These are phyloP conservation scores for Philopedon plagiatum DNA, from an alignment of 2,888 invertebrate species.

Conservation along the genomic window DNA sequence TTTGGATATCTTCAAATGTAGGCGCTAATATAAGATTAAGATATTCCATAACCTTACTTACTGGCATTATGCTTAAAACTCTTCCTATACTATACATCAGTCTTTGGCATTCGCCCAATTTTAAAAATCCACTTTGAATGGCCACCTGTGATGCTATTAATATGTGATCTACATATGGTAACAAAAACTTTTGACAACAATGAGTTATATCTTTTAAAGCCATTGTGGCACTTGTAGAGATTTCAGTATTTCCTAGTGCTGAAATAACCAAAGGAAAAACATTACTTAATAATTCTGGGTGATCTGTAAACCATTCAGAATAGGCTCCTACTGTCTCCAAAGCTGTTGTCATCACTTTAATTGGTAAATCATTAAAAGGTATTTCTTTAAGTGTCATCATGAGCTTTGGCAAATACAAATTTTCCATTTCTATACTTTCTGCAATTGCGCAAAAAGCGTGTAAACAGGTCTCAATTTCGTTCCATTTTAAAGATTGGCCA, in stretches of 20 bases:
- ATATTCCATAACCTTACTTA: slow-evolving; percentile 77
- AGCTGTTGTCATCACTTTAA: slow-evolving; percentile 79
- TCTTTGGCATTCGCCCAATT: slow-evolving; percentile 79
- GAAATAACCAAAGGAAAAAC: slow-evolving; percentile 79
- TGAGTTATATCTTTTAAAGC: slow-evolving; percentile 90
- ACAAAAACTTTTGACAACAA: slow-evolving; percentile 83
- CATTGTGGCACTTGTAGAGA: slow-evolving; percentile 86
- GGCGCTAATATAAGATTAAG: slow-evolving; percentile 80
- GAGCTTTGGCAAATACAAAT: slow-evolving; percentile 73
- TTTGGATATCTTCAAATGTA: slow-evolving; percentile 75
- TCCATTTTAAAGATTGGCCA: slow-evolving; percentile 68
- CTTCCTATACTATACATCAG: slow-evolving; percentile 85
- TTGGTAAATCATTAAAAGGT: slow-evolving; percentile 74
- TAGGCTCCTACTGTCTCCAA: slow-evolving; percentile 86
- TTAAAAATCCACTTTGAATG: slow-evolving; percentile 72
- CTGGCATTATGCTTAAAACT: slow-evolving; percentile 78
- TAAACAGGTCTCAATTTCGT: slow-evolving; percentile 76
- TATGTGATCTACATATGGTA: slow-evolving; percentile 83
- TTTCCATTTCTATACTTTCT: slow-evolving; percentile 74
- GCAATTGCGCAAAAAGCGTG: slow-evolving; percentile 77
- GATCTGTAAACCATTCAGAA: slow-evolving; percentile 86
- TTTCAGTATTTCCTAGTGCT: slow-evolving; percentile 77
- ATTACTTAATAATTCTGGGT: slow-evolving; percentile 77
- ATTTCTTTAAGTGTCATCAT: slow-evolving; percentile 75
- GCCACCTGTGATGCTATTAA: slow-evolving; percentile 78